phyloP scores from a whole-genome alignment of 2,888 invertebrate species.

The Erebia ligea region DNA sequence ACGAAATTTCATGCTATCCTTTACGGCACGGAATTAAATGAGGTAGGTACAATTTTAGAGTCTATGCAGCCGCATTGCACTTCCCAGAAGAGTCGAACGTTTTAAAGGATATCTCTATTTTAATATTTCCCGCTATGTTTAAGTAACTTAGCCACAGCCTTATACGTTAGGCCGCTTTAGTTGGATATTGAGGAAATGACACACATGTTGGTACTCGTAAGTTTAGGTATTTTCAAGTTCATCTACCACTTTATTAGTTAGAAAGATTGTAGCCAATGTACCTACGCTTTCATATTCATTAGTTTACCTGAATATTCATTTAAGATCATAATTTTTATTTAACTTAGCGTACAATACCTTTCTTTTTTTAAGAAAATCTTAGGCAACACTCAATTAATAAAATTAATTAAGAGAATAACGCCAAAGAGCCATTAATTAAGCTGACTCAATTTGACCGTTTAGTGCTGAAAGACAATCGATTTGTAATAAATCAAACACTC shows the following conservation, averaged over 20 bases:
- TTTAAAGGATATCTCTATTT: background rate
- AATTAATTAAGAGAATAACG: conserved; percentile 30
- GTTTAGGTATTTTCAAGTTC: conserved; percentile 48
- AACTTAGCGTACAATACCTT: background rate
- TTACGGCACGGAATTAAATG: too few species aligned
- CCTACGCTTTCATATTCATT: too few species aligned
- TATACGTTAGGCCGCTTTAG: conserved; percentile 67
- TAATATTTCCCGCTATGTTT: conserved; percentile 37
- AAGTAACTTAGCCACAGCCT: conserved; percentile 7
- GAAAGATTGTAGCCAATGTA: background rate
- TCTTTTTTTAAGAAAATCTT: background rate
- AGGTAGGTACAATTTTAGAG: too few species aligned
- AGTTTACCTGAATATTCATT: too few species aligned
- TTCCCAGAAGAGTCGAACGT: too few species aligned
- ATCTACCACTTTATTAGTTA: conserved; percentile 38
- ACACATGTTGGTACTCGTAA: conserved; percentile 75
- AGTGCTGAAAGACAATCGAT: conserved; percentile 45
- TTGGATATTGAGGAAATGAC: conserved; percentile 81
- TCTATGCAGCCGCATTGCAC: too few species aligned
- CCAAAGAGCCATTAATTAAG: conserved; percentile 45
- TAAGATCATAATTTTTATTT: too few species aligned
- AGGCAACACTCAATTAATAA: conserved; percentile 29
- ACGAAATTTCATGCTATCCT: too few species aligned
- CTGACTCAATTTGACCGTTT: conserved; percentile 43
- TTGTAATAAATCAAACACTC: conserved; percentile 46